A percentile compares a stretch with the other conserved stretches of the same genome.
These are phyloP conservation scores for Pluvialis apricaria DNA, from an alignment of 2,113 vertebrate species.

Conservation along the genomic window DNA sequence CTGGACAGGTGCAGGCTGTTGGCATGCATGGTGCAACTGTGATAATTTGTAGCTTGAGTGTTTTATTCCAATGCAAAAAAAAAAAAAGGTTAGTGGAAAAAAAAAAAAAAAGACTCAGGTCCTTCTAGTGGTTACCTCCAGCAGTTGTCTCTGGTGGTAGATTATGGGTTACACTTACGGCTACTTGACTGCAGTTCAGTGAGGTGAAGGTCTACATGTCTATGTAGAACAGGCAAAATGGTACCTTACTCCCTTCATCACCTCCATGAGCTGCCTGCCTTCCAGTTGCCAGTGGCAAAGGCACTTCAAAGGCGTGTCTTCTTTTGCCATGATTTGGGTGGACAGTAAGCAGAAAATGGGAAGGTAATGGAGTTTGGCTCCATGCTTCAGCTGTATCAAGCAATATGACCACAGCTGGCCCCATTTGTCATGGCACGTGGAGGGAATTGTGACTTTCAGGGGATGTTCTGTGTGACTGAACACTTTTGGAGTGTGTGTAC, in stretches of 20 bases:
- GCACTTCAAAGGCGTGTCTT: neutral
- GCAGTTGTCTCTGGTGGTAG: neutral
- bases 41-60: neutral
- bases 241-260: neutral
- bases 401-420: accelerated
- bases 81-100: neutral
- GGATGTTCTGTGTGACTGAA: neutral
- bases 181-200: neutral
- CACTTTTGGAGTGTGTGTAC: neutral
- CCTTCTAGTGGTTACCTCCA: neutral
- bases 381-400: neutral
- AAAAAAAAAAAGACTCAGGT: neutral
- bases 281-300: neutral
- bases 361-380: neutral
- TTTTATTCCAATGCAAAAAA: neutral
- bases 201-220: neutral
- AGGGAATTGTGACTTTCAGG: neutral
- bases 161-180: neutral
- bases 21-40: neutral
- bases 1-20: neutral
- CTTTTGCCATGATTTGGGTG: neutral
- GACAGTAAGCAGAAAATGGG: neutral
- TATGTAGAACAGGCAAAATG: neutral
- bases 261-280: neutral
- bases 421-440: neutral